phyloP scores from a whole-genome alignment of 2,797 vertebrate genomes.

The Sebastiscus albofasciatus region DNA sequence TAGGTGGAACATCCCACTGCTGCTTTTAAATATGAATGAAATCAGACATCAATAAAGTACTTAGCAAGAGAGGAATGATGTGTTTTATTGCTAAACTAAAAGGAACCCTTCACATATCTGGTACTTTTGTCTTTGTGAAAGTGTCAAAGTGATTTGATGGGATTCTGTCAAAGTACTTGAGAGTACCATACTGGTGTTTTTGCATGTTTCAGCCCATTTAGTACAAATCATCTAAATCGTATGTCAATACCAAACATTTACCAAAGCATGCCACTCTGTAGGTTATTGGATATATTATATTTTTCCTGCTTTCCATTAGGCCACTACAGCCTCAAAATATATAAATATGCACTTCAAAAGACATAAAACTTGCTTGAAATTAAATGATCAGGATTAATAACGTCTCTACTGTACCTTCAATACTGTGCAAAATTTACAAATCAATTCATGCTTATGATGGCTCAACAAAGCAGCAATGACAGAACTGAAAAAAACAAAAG shows the following conservation, averaged over 20 bases:
- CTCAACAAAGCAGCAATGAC: not conserved
- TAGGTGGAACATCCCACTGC: not conserved
- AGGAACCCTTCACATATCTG: not conserved
- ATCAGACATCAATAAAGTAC: slow-evolving; percentile 8
- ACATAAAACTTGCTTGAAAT: not conserved
- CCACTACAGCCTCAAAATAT: not conserved
- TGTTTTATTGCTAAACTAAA: not conserved
- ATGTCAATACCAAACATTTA: not conserved
- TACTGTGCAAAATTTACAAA: not conserved
- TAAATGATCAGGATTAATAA: not conserved
- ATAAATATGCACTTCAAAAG: not conserved
- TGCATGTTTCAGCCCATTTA: slow-evolving; percentile 17
- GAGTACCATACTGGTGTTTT: slow-evolving; percentile 3
- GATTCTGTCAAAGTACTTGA: not conserved
- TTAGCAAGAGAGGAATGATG: not conserved
- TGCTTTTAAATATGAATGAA: slow-evolving; percentile 14
- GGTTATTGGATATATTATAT: not conserved
- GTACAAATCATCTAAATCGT: not conserved
- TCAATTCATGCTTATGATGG: not conserved
- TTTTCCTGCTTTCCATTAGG: not conserved
- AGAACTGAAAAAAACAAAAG: not conserved
- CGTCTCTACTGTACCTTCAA: not conserved
- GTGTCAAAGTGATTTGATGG: not conserved
- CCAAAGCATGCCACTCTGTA: not conserved
- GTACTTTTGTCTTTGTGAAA: not conserved